Evolutionary conservation across 2,797 vertebrate species (phyloP).

Genomic region (Anolis apletophallus): DNA sequence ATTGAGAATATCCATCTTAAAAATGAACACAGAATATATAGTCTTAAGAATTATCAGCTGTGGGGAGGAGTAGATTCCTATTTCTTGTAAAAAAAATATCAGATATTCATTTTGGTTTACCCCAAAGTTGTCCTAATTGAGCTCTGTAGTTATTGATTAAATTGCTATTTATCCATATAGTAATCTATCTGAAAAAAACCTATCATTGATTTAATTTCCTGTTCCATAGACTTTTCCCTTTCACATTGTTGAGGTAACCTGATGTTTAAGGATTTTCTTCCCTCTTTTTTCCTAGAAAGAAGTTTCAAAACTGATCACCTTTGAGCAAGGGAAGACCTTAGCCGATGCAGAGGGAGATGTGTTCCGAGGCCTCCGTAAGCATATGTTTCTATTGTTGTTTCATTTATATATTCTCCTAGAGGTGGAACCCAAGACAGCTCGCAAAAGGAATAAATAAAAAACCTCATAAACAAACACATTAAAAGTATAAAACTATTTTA

Average conservation of each 20-base stretch:
- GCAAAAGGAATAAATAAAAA: too few relatives aligned
- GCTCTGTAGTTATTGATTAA: not conserved
- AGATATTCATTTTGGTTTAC: not conserved
- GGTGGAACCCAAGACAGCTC: too few relatives aligned
- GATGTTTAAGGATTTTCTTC: slow-evolving; percentile 40
- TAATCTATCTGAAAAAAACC: not conserved
- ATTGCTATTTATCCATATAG: not conserved
- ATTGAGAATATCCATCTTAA: too few relatives aligned
- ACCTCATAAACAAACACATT: too few relatives aligned
- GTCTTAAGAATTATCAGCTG: not conserved
- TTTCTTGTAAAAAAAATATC: not conserved
- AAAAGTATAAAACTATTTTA: too few relatives aligned
- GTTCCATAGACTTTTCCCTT: not conserved
- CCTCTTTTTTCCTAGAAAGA: slow-evolving; percentile 87
- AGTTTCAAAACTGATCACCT: slow-evolving; percentile 90
- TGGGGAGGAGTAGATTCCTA: not conserved
- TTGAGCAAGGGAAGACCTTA: slow-evolving; percentile 96
- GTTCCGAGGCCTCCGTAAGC: slow-evolving; percentile 96
- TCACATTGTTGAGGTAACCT: not conserved
- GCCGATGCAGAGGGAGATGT: slow-evolving; percentile 97
- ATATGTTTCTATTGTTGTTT: not conserved
- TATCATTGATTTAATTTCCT: not conserved
- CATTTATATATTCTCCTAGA: too few relatives aligned
- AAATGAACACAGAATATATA: too few relatives aligned
- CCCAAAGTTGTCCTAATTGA: not conserved